Evolutionary conservation across 2,888 invertebrate species (phyloP).

Genomic region (Entomobrya proxima): DNA sequence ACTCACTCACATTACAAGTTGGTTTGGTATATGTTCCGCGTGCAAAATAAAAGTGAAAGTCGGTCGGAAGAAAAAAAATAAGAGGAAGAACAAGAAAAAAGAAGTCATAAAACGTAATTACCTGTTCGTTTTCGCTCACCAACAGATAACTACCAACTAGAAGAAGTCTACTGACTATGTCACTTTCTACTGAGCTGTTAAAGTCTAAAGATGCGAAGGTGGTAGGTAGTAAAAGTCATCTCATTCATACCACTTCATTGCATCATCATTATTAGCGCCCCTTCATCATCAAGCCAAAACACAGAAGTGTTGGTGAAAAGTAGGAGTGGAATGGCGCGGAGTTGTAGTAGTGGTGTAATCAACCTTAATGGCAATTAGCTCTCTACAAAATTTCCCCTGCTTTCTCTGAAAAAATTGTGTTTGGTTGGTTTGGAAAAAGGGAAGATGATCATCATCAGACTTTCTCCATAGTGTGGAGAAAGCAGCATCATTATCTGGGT

Average conservation of each 20-base stretch:
- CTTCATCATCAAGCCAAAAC: slow-evolving; percentile 30
- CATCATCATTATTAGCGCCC: slow-evolving; percentile 25
- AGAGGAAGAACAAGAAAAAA: slow-evolving; percentile 8
- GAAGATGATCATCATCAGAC: not conserved
- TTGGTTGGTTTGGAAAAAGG: not conserved
- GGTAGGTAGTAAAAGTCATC: slow-evolving; percentile 8
- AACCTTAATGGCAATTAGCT: slow-evolving; percentile 35
- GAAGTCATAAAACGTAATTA: slow-evolving; percentile 21
- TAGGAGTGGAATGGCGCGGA: too few relatives aligned
- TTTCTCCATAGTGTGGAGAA: too few relatives aligned
- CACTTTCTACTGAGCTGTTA: too few relatives aligned
- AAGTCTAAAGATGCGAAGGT: not conserved
- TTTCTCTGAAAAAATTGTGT: too few relatives aligned
- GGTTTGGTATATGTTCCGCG: not conserved
- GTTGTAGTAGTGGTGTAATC: slow-evolving; percentile 23
- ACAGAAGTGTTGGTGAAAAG: too few relatives aligned
- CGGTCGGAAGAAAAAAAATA: not conserved
- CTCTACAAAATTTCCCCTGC: slow-evolving; percentile 6
- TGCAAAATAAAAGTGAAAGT: slow-evolving; percentile 11
- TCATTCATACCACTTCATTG: slow-evolving; percentile 28
- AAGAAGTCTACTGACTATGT: too few relatives aligned
- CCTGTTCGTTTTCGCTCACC: slow-evolving; percentile 35
- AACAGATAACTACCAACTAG: not conserved
- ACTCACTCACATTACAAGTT: not conserved
- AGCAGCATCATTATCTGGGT: too few relatives aligned